Percentiles rank a stretch among this genome's conserved stretches.
These are phyloP conservation scores for Macrotis lagotis DNA, from an alignment of 2,113 vertebrate species.

Conservation along the genomic window DNA sequence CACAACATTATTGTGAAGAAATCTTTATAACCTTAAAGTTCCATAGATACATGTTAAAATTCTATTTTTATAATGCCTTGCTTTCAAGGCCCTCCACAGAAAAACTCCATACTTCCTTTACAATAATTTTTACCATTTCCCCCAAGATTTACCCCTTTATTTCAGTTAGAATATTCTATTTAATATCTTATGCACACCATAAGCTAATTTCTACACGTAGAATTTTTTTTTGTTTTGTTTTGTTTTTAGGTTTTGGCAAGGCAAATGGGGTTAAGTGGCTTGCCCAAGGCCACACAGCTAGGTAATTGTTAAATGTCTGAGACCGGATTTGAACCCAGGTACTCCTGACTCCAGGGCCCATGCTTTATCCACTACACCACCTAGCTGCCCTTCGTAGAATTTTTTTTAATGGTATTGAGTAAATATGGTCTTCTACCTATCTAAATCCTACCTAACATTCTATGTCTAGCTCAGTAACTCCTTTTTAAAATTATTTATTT, in stretches of 20 bases:
- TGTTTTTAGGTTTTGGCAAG: too few species aligned
- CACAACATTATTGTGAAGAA: background rate
- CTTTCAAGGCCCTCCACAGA: background rate
- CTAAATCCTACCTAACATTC: background rate
- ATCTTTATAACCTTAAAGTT: background rate
- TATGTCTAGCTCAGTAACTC: background rate
- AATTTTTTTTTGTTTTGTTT: too few species aligned
- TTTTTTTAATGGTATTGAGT: background rate
- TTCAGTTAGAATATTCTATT: background rate
- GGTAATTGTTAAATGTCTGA: too few species aligned
- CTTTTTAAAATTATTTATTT: too few species aligned
- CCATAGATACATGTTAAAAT: background rate
- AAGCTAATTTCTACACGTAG: background rate
- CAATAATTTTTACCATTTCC: background rate
- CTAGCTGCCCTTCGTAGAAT: too few species aligned
- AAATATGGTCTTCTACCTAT: background rate
- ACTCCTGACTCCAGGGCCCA: too few species aligned
- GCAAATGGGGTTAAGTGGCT: too few species aligned
- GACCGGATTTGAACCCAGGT: too few species aligned
- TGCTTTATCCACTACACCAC: too few species aligned
- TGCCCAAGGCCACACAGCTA: too few species aligned
- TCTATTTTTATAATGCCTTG: background rate
- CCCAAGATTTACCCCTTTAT: background rate
- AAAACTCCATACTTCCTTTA: background rate
- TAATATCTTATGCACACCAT: background rate